Evolutionary conservation across 2,888 invertebrate species (phyloP), one percentile per base, ranked within the genome.

Genomic region (Electrophaes corylata): DNA sequence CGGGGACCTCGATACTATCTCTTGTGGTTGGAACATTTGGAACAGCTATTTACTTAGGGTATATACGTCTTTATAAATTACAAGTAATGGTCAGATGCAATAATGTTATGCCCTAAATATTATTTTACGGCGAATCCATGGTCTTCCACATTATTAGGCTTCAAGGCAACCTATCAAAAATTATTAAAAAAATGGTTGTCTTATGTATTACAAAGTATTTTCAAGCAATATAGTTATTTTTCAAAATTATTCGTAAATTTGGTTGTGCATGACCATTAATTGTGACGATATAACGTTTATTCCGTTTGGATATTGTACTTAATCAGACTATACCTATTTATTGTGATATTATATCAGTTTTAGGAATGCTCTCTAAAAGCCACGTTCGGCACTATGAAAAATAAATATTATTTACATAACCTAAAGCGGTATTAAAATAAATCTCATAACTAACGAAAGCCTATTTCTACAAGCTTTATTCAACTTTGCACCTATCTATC

Each of bases 331-430:
- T 59, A 89, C 84, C 88, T 83, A 82, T 76, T 77, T 69, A 81
- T 83, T 88, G 88, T 89, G 89, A 90, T 89, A 89, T 89, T 87
- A 86, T 84, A 76, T 81, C 76, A 67, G 67, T 76, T 79, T 77
- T 69, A 72, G 67, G 63, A 59, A 78, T 78, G 90, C 89, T 90
- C 90, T 89, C 90, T 90, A 86, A 76, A 76, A 64, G 29, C 44
- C 64, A 64, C 69, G 61, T 60, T 67, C 64, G 61, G 70, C 65
- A 66, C 66, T 50, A 52, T 62, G 59, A 63, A 58, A 57, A 65
- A 61, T 60, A 51, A 51, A 40, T 57, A 56, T 54, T 29, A 29
- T 29, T 53, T 45, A 57, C 39, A 56, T 37, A 43, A 47, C 45
- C 44, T 58, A 53, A 52, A 64, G 59, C 64, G 62, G 64, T 66